phyloP scores from a whole-genome alignment of 2,797 vertebrate genomes.

The Artibeus jamaicensis region DNA sequence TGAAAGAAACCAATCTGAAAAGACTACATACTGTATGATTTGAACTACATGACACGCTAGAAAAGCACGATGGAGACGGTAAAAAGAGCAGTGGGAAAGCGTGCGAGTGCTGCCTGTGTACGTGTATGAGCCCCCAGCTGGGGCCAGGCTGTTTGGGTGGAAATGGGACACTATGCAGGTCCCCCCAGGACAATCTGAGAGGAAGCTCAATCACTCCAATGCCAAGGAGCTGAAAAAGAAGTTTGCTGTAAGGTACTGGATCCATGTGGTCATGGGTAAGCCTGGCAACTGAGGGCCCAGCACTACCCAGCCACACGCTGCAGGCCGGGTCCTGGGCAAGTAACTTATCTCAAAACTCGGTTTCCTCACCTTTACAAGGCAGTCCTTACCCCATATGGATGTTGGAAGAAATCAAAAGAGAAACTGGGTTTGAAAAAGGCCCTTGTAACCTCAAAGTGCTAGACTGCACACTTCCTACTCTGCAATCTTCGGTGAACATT shows the following conservation, averaged over 20 bases:
- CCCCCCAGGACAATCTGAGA: conserved; percentile 93
- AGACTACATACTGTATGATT: neutral
- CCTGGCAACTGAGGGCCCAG: neutral
- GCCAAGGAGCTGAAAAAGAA: conserved; percentile 98
- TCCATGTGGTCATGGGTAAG: neutral
- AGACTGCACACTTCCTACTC: neutral
- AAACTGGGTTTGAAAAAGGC: neutral
- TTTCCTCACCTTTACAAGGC: neutral
- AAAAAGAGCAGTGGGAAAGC: neutral
- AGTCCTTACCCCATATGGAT: neutral
- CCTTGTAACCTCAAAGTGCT: neutral
- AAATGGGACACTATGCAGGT: conserved; percentile 98
- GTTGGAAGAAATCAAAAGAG: neutral
- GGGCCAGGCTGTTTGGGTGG: conserved; percentile 88
- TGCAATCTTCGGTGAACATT: neutral
- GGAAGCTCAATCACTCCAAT: conserved; percentile 93
- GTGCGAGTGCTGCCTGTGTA: neutral
- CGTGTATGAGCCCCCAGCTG: neutral
- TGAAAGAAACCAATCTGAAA: conserved; percentile 2
- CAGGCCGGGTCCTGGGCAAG: neutral
- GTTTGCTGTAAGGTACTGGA: conserved; percentile 92
- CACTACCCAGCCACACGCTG: neutral
- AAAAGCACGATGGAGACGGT: neutral
- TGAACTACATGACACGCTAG: neutral
- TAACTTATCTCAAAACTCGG: neutral